These are phyloP conservation scores for Hydrotaea diabolus DNA, from an alignment of 2,888 invertebrate genomes.

Conservation along the genomic window DNA sequence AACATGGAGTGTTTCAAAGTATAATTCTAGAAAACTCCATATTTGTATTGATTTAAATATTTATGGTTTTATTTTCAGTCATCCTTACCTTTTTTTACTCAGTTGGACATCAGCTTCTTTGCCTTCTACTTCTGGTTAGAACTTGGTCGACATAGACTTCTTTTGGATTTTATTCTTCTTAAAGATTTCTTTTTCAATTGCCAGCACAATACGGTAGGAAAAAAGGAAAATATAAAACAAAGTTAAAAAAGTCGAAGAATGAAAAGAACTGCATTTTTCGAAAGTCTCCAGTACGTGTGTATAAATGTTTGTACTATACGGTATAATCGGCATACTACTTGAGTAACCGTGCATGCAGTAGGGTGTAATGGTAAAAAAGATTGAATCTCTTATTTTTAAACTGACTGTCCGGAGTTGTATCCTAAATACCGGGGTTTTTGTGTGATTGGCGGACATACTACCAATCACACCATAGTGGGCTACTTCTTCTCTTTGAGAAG, in stretches of 20 bases:
- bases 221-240: background rate
- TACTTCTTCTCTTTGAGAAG: too few species aligned
- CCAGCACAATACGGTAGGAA: constrained; percentile 10
- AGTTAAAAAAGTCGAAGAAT: constrained; percentile 43
- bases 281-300: background rate
- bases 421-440: too few species aligned
- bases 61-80: constrained; percentile 58
- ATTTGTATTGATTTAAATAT: constrained; percentile 66
- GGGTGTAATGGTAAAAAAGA: too few species aligned
- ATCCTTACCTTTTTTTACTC: constrained; percentile 23
- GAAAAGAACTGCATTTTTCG: constrained; percentile 12
- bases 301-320: background rate
- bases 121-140: background rate
- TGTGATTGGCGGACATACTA: too few species aligned
- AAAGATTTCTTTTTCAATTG: constrained; percentile 43
- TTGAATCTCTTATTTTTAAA: too few species aligned
- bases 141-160: background rate
- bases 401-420: too few species aligned
- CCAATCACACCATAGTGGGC: too few species aligned
- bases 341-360: background rate
- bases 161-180: constrained; percentile 10
- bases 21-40: constrained; percentile 52
- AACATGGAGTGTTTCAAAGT: constrained; percentile 40
- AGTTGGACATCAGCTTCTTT: constrained; percentile 3
- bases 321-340: background rate